These are phyloP conservation scores for Poeciliopsis turneri DNA, from an alignment of 2,797 vertebrate genomes.

Conservation along the genomic window DNA sequence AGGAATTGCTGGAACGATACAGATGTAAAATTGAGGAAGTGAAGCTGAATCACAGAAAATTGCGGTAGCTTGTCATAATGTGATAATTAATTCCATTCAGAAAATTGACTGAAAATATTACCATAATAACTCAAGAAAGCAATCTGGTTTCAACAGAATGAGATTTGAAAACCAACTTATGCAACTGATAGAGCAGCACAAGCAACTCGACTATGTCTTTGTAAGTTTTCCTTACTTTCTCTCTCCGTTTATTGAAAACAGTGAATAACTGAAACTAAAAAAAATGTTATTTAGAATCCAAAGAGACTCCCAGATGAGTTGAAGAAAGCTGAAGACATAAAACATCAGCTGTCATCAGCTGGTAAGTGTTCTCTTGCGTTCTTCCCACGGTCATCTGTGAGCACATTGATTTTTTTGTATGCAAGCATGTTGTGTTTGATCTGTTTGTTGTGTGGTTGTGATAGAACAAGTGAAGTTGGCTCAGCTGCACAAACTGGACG, in stretches of 20 bases:
- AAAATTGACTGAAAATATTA: neutral
- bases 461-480: conserved; percentile 68
- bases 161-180: conserved; percentile 81
- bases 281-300: conserved; percentile 57
- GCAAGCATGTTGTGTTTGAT: neutral
- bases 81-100: neutral
- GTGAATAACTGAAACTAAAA: neutral
- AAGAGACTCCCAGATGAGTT: conserved; percentile 76
- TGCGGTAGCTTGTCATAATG: conserved; percentile 59
- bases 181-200: conserved; percentile 78
- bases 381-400: conserved; percentile 8
- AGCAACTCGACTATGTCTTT: conserved; percentile 76
- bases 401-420: neutral
- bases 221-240: conserved; percentile 61
- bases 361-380: conserved; percentile 57
- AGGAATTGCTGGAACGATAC: conserved; percentile 73
- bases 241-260: neutral
- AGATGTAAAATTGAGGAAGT: conserved; percentile 80
- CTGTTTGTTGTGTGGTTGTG: conserved; percentile 14
- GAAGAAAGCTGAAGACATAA: conserved; percentile 61
- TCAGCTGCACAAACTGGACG: conserved; percentile 52
- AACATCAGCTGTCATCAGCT: conserved; percentile 69
- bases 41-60: conserved; percentile 80
- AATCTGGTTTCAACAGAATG: conserved; percentile 68
- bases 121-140: neutral